Percentiles rank a stretch among this genome's conserved stretches.
These are phyloP conservation scores for Heliconius nattereri DNA, from an alignment of 1,140 invertebrate genomes.

Conservation along the genomic window DNA sequence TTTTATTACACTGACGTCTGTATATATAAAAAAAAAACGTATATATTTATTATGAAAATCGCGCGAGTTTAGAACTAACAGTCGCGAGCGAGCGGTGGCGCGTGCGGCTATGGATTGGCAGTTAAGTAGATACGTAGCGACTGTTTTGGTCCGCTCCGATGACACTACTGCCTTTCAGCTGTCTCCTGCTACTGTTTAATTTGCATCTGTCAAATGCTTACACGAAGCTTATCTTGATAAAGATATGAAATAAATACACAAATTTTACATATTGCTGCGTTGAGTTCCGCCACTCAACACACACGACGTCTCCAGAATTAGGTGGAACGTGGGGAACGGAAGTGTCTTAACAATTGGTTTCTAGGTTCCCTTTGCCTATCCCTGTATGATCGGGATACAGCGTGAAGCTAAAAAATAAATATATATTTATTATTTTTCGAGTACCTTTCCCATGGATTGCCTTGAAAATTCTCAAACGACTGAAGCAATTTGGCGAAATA, in stretches of 20 bases:
- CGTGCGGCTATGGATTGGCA: conserved; percentile 56
- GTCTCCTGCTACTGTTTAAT: conserved; percentile 67
- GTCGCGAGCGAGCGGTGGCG: conserved; percentile 49
- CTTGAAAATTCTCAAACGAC: conserved; percentile 32
- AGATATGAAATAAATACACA: not conserved
- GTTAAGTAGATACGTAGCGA: conserved; percentile 47
- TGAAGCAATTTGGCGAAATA: conserved; percentile 21
- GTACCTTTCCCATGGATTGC: conserved; percentile 38
- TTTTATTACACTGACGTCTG: conserved; percentile 27
- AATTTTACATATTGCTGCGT: not conserved
- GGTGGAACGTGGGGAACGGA: no score
- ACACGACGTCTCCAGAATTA: no score
- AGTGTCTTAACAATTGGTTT: no score
- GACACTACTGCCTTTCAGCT: conserved; percentile 71
- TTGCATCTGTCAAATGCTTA: conserved; percentile 73
- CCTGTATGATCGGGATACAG: no score
- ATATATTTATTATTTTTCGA: not conserved
- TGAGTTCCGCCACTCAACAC: no score
- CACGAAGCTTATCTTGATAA: conserved; percentile 44
- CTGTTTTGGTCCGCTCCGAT: conserved; percentile 51
- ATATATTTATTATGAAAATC: conserved; percentile 27
- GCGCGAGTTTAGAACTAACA: conserved; percentile 24
- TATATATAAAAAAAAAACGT: conserved; percentile 27
- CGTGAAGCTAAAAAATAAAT: no score
- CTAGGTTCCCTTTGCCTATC: no score